phyloP scores from a whole-genome alignment of 2,888 invertebrate genomes.

The Ceramica pisi region DNA sequence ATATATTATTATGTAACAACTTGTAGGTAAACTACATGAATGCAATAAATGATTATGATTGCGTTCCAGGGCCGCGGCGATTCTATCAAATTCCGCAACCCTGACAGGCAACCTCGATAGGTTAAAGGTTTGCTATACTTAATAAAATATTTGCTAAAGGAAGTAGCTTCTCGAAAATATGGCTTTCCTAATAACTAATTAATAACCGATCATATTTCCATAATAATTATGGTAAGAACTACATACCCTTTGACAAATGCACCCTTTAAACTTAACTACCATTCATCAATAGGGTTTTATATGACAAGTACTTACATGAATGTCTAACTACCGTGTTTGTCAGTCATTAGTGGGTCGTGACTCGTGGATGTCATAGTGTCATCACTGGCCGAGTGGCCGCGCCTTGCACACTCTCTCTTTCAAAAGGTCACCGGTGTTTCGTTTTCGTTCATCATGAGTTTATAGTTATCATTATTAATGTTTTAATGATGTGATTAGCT shows the following conservation, averaged over 20 bases:
- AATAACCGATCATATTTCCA: no score
- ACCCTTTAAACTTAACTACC: not conserved
- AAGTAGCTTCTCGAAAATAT: not conserved
- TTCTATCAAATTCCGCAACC: no score
- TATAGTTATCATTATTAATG: not conserved
- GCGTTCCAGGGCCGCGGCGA: no score
- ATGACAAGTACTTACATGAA: conserved; percentile 3
- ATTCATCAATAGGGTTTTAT: not conserved
- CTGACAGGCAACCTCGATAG: no score
- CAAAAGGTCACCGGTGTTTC: conserved; percentile 49
- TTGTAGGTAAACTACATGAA: no score
- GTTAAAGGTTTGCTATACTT: no score
- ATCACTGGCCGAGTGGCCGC: conserved; percentile 31
- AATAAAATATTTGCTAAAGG: no score
- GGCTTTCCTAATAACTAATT: not conserved
- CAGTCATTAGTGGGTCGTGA: conserved; percentile 54
- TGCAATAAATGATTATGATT: no score
- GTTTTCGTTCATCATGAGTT: conserved; percentile 14
- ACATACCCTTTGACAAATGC: not conserved
- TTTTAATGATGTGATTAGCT: conserved; percentile 3
- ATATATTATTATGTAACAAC: no score
- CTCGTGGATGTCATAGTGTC: conserved; percentile 51
- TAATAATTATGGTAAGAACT: no score
- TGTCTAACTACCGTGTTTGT: conserved; percentile 27
- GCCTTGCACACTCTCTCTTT: conserved; percentile 65